Base-by-base conservation (phyloP, 2,113 vertebrate genomes). In the Chunga burmeisteri region DNA sequence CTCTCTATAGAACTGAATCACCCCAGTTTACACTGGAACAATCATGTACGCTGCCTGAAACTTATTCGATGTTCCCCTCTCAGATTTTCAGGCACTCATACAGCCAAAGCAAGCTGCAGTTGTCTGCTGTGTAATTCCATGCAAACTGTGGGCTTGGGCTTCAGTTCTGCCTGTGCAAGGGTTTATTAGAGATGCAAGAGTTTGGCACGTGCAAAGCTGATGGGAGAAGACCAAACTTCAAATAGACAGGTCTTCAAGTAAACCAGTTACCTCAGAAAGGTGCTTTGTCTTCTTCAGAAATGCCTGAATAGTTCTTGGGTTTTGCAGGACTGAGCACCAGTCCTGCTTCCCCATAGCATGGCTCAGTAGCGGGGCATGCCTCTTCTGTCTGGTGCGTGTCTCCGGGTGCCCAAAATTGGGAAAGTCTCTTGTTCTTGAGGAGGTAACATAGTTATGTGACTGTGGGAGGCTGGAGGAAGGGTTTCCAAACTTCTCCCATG, bases 11-110 rank as follows among this genome's bases (percentile, higher is more conserved):
- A 93, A 94, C 79, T 77, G 12, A 74, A 73, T 81, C 42, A 71
- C 71, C 62, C 34, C 77, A 86, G 65, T 88, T 97, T 96, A 73
- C 65, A 73, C 50, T 79, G 94, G 86, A 96, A 81, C 29, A 88
- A 83, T 32, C 6, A 4, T 9, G 19, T 66, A 14, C 62, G 71
- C 49, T 85, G 80, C 81, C 93, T 73, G 75, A 93, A n/a, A 59
- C 59, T 63, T 73, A 40, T 50, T 73, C 66, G 61, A 49, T 77
- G 52, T 88, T 84, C 68, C 61, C 9, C 16, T 56, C 30, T 34
- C 27, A 53, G 27, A 59, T 94, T 79, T 96, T 77, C 81, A 63
- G 70, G 56, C 15, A 29, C 22, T 46, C 15, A 18, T 47, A 67
- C 22, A 86, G 70, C 71, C n/a, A 89, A 70, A 85, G 87, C 36